phyloP scores from a whole-genome alignment of 2,113 vertebrate species.

The Cariama cristata region DNA sequence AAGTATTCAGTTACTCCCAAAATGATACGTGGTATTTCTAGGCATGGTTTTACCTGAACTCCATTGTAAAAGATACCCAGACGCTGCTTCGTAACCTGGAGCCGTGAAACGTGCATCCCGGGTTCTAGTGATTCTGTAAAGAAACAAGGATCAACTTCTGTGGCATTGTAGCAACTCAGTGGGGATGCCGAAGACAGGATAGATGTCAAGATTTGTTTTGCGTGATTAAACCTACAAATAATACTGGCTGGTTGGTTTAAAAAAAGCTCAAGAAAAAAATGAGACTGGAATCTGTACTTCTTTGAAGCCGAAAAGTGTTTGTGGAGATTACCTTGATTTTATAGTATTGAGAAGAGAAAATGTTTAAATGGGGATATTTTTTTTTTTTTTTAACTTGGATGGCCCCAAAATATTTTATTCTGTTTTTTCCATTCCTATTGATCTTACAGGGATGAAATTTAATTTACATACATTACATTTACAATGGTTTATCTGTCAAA shows the following conservation, averaged over 20 bases:
- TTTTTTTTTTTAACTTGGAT: neutral
- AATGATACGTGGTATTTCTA: neutral
- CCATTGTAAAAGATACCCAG: neutral
- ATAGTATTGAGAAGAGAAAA: neutral
- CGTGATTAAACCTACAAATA: neutral
- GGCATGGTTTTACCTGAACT: neutral
- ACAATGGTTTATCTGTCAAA: neutral
- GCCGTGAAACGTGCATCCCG: neutral
- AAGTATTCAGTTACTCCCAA: neutral
- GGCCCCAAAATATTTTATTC: neutral
- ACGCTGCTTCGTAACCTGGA: neutral
- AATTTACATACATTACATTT: neutral
- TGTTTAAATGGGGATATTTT: neutral
- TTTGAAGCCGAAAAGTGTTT: neutral
- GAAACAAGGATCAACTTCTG: neutral
- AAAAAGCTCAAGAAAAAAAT: neutral
- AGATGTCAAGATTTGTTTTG: neutral
- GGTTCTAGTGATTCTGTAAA: neutral
- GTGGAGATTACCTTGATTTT: neutral
- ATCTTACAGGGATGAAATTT: neutral
- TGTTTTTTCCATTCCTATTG: neutral
- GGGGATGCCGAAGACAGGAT: neutral
- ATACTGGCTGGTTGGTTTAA: neutral
- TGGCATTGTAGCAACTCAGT: neutral
- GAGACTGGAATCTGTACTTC: neutral